Evolutionary conservation across 1,140 invertebrate genomes (phyloP).

Genomic region (Ooceraea biroi): DNA sequence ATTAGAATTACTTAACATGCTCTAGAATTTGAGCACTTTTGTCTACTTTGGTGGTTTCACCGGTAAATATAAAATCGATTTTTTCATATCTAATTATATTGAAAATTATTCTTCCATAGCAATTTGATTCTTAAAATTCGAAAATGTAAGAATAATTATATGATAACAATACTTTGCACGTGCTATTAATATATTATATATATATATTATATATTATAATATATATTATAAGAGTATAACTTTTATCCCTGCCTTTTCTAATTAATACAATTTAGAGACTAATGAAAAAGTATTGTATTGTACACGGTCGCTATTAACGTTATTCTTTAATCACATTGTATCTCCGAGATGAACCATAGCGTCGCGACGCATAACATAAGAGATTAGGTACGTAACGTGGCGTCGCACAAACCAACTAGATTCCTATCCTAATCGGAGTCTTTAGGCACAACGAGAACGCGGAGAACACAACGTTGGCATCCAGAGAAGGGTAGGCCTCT

Average conservation of each 20-base stretch:
- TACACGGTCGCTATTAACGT: background rate
- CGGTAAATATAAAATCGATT: too few species aligned
- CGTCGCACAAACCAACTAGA: slow-evolving; percentile 13
- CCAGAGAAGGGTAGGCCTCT: slow-evolving; percentile 75
- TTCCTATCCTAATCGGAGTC: slow-evolving; percentile 38
- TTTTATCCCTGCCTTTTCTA: background rate
- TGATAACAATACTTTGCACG: too few species aligned
- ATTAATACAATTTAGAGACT: background rate
- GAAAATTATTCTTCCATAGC: background rate
- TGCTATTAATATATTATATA: too few species aligned
- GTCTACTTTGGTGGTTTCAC: too few species aligned
- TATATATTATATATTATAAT: too few species aligned
- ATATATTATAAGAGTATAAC: background rate
- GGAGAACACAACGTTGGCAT: slow-evolving; percentile 65
- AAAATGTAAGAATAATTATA: too few species aligned
- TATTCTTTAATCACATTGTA: background rate
- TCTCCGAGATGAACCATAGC: too few species aligned
- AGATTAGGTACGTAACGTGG: background rate
- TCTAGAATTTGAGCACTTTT: too few species aligned
- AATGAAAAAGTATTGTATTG: background rate
- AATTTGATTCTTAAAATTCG: background rate
- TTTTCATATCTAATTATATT: too few species aligned
- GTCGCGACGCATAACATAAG: background rate
- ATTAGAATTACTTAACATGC: background rate
- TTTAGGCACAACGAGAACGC: slow-evolving; percentile 30